Conservation (phyloP, 2,113 vertebrate species). For the Eulemur macaco region DNA sequence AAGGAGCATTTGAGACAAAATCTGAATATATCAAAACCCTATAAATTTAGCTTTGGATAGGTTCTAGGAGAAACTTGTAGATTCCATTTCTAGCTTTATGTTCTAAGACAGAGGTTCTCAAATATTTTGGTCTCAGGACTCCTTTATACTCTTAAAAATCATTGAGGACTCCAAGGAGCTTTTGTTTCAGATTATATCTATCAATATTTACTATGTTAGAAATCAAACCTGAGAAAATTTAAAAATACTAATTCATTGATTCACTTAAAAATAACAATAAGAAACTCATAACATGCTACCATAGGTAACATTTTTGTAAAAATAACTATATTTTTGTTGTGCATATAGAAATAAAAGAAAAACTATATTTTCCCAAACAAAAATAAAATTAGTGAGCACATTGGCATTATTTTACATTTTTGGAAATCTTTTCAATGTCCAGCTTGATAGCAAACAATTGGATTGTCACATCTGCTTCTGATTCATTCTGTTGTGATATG, state of each 20-base stretch:
- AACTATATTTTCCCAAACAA: background rate
- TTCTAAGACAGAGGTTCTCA: constrained; percentile 1
- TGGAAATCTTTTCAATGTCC: background rate
- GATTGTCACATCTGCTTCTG: background rate
- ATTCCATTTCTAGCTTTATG: background rate
- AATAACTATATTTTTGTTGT: background rate
- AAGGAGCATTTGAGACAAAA: background rate
- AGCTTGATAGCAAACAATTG: background rate
- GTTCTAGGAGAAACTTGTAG: background rate
- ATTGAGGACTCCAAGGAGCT: background rate
- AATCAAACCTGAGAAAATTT: constrained; percentile 29
- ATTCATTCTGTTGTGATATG: background rate
- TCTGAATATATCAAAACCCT: background rate
- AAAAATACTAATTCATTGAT: background rate
- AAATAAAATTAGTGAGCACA: background rate
- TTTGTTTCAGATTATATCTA: background rate
- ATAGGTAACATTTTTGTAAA: background rate
- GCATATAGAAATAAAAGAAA: background rate
- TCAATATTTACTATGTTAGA: background rate
- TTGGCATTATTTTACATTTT: background rate
- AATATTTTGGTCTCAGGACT: background rate
- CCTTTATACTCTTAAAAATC: background rate
- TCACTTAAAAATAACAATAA: background rate
- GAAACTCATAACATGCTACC: background rate
- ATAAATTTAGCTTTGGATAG: background rate